phyloP scores from a whole-genome alignment of 2,113 vertebrate genomes.

The Mormyrus lacerda region DNA sequence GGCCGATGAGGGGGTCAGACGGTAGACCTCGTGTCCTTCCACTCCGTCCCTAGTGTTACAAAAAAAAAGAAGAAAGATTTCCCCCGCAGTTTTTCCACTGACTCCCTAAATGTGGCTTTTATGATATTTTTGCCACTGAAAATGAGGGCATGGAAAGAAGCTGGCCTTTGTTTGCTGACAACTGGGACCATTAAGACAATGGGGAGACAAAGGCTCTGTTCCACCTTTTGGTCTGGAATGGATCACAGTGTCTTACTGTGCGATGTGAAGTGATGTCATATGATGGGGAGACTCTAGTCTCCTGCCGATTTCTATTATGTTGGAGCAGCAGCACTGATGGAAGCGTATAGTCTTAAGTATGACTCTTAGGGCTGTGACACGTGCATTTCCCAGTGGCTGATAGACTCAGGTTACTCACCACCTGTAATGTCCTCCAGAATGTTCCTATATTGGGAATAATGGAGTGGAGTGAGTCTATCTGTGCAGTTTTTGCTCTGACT shows the following conservation, averaged over 20 bases:
- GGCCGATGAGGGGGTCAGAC: not conserved
- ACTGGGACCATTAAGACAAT: not conserved
- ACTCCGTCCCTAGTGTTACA: not conserved
- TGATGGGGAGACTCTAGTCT: not conserved
- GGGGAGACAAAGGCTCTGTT: not conserved
- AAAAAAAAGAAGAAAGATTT: not conserved
- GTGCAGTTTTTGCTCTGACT: not conserved
- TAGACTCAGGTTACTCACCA: not conserved
- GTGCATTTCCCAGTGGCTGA: not conserved
- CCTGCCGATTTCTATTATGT: not conserved
- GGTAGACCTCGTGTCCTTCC: not conserved
- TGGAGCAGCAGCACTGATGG: not conserved
- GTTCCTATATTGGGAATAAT: not conserved
- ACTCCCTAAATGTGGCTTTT: not conserved
- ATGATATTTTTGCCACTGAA: not conserved
- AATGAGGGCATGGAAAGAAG: not conserved
- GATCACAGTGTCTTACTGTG: not conserved
- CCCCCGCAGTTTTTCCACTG: not conserved
- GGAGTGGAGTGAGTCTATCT: not conserved
- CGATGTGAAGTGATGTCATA: not conserved
- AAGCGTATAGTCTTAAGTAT: not conserved
- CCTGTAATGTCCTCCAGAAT: not conserved
- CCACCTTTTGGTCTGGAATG: not conserved
- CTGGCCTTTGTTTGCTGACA: not conserved
- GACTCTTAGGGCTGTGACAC: not conserved